phyloP scores from a whole-genome alignment of 2,797 vertebrate species.

The Odontamblyopus lacepedii region DNA sequence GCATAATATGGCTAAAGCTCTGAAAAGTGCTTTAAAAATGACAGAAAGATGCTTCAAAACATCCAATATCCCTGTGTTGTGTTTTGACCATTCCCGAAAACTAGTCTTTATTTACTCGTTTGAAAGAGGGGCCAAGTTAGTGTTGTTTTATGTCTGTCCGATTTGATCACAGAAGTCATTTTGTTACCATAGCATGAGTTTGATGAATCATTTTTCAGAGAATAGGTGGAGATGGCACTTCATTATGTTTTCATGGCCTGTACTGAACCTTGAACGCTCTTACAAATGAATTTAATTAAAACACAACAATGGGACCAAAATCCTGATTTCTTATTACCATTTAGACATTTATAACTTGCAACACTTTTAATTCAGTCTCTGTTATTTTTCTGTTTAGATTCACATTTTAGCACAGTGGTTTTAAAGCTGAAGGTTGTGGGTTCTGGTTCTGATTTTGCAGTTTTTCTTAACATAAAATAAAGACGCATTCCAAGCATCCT shows the following conservation, averaged over 20 bases:
- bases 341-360: not conserved
- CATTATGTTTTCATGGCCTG: not conserved
- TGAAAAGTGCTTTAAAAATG: not conserved
- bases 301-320: conserved; percentile 2
- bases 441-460: too few relatives aligned
- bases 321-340: not conserved
- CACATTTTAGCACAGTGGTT: not conserved
- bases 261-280: not conserved
- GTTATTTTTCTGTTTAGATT: not conserved
- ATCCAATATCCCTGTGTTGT: not conserved
- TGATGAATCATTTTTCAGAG: not conserved
- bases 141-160: not conserved
- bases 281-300: conserved; percentile 6
- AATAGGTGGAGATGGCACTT: not conserved
- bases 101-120: not conserved
- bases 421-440: not conserved
- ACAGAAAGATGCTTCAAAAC: not conserved
- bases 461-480: too few relatives aligned
- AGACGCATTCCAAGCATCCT: too few relatives aligned
- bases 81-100: not conserved
- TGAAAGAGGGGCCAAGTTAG: too few relatives aligned
- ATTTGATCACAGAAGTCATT: not conserved
- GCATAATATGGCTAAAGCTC: too few relatives aligned
- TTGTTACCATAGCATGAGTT: not conserved
- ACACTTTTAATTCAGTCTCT: too few relatives aligned